Conservation (phyloP, 2,888 invertebrate species). For the Leptinotarsa peninsularis region DNA sequence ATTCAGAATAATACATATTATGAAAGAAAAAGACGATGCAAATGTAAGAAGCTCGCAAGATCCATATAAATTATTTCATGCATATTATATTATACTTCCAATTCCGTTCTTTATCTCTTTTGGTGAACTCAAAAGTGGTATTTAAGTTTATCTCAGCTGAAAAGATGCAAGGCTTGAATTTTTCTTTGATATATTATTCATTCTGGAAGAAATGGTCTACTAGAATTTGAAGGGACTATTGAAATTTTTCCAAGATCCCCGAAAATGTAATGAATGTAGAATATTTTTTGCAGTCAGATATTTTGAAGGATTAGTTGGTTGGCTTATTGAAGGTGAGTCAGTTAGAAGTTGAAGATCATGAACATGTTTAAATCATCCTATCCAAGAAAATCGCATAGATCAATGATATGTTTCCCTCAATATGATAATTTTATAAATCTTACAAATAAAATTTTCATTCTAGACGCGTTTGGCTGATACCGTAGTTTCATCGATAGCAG, state of each 20-base stretch:
- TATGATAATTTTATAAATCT: background rate
- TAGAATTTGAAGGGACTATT: conserved; percentile 6
- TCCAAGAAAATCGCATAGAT: too few relatives aligned
- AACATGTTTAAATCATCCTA: too few relatives aligned
- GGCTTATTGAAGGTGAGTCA: too few relatives aligned
- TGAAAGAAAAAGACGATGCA: conserved; percentile 1
- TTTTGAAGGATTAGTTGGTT: too few relatives aligned
- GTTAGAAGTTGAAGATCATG: too few relatives aligned
- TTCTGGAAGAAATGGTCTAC: conserved; percentile 12
- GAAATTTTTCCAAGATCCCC: background rate
- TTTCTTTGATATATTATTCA: conserved; percentile 32
- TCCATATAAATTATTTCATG: conserved; percentile 28
- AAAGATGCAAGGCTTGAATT: conserved; percentile 21
- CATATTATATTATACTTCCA: conserved; percentile 30
- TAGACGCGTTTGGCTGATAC: too few relatives aligned
- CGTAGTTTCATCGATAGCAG: too few relatives aligned
- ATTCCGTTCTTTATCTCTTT: conserved; percentile 22
- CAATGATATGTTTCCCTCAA: background rate
- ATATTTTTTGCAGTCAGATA: too few relatives aligned
- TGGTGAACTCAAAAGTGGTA: conserved; percentile 24
- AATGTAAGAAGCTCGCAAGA: conserved; percentile 18
- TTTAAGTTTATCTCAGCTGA: conserved; percentile 24
- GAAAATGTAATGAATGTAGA: too few relatives aligned
- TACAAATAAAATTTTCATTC: too few relatives aligned
- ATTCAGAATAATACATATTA: background rate